Conservation (phyloP, 2,113 vertebrate species). For the Entomyzon cyanotis region DNA sequence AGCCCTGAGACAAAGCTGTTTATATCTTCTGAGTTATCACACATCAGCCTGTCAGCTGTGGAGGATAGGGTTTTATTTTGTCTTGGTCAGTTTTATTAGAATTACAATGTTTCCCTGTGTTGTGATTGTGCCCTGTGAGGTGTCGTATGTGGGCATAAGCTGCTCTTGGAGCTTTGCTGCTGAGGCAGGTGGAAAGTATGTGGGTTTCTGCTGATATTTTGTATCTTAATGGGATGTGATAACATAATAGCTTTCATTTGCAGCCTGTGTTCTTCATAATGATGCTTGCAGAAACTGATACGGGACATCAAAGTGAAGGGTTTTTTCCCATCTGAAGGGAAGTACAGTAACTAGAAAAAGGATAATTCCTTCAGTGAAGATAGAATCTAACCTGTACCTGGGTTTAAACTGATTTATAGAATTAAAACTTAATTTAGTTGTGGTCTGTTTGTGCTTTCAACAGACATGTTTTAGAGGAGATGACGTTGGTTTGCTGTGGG, state of each 20-base stretch:
- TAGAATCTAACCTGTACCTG: not conserved
- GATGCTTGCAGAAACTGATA: not conserved
- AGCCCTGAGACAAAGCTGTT: not conserved
- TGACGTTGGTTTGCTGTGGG: not conserved
- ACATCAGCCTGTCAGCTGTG: not conserved
- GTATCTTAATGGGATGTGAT: not conserved
- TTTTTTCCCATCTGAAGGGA: not conserved
- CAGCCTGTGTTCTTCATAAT: not conserved
- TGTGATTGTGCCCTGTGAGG: fast-evolving
- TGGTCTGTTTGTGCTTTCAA: not conserved
- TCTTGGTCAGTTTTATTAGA: not conserved
- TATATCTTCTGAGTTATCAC: not conserved
- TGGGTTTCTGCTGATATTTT: not conserved
- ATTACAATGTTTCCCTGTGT: not conserved
- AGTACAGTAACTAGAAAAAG: not conserved
- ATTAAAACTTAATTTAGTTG: not conserved
- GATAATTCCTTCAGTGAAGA: not conserved
- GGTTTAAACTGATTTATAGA: not conserved
- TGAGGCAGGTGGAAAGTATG: not conserved
- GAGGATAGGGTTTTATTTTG: not conserved
- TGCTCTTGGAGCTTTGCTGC: not conserved
- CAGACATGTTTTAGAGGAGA: not conserved
- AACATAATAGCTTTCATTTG: not conserved
- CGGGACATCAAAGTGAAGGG: not conserved
- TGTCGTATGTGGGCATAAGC: fast-evolving